These are phyloP conservation scores for Eumaeus atala DNA, from an alignment of 1,140 invertebrate genomes.

Conservation along the genomic window DNA sequence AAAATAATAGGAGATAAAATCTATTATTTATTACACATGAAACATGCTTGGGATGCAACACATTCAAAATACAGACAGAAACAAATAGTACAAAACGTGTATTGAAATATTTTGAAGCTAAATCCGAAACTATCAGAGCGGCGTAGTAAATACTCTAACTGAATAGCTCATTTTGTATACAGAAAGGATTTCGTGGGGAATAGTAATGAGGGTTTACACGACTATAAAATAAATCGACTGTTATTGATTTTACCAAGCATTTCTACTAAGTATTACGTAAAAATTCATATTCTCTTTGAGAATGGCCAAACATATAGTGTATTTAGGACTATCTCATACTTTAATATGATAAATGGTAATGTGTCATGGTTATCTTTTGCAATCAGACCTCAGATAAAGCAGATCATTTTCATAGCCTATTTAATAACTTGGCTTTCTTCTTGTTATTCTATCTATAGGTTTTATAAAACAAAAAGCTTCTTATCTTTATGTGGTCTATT, in stretches of 20 bases:
- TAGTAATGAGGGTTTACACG: not conserved
- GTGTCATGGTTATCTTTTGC: not conserved
- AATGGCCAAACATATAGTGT: not conserved
- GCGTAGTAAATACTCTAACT: conserved; percentile 1
- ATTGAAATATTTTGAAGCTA: not conserved
- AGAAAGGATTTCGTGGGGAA: not conserved
- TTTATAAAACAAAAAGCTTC: too few species aligned
- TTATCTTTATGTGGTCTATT: too few species aligned
- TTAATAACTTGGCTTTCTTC: not conserved
- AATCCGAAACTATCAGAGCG: not conserved
- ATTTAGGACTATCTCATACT: not conserved
- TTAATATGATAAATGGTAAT: not conserved
- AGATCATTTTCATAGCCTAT: not conserved
- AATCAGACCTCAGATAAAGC: not conserved
- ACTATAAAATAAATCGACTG: not conserved
- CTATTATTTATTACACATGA: not conserved
- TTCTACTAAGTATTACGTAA: not conserved
- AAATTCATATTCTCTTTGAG: not conserved
- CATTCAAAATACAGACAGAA: not conserved
- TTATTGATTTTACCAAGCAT: not conserved
- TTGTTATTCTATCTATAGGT: too few species aligned
- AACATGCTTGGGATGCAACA: not conserved
- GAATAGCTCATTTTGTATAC: conserved; percentile 7
- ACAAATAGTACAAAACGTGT: not conserved
- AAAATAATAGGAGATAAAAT: not conserved